phyloP scores from a whole-genome alignment of 2,888 invertebrate genomes.

The Dioctria rufipes region DNA sequence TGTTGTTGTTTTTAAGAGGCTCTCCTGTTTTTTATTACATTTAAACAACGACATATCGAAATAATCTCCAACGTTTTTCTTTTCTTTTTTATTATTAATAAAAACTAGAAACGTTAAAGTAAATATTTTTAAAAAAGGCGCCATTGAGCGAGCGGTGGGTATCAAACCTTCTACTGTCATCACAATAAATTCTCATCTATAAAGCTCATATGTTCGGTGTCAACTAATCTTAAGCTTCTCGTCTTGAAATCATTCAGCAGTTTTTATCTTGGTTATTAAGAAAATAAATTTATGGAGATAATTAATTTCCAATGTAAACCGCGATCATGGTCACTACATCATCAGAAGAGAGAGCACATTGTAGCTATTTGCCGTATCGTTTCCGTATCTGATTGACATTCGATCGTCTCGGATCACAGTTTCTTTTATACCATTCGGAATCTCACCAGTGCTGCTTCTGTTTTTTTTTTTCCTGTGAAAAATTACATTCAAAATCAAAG shows the following conservation, averaged over 20 bases:
- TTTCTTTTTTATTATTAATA: neutral
- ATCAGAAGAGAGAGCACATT: neutral
- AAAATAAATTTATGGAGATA: constrained; percentile 24
- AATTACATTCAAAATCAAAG: neutral
- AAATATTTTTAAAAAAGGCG: neutral
- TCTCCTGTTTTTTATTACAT: neutral
- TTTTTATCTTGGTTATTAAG: constrained; percentile 23
- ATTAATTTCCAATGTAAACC: constrained; percentile 22
- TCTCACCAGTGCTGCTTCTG: neutral
- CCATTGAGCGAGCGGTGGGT: neutral
- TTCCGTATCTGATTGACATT: constrained; percentile 35
- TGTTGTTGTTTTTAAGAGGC: neutral
- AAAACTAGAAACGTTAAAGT: neutral
- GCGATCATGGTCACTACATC: constrained; percentile 9
- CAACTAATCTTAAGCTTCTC: constrained; percentile 9
- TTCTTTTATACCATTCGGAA: neutral
- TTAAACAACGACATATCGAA: neutral
- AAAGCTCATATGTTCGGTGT: constrained; percentile 1
- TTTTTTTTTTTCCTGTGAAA: neutral
- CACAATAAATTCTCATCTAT: neutral
- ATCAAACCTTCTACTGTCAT: neutral
- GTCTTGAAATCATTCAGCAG: constrained; percentile 11
- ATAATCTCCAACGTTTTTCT: neutral
- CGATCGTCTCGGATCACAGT: constrained; percentile 15
- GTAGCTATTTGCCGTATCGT: neutral